phyloP scores from a whole-genome alignment of 2,113 vertebrate genomes.

The Irena cyanogastra region DNA sequence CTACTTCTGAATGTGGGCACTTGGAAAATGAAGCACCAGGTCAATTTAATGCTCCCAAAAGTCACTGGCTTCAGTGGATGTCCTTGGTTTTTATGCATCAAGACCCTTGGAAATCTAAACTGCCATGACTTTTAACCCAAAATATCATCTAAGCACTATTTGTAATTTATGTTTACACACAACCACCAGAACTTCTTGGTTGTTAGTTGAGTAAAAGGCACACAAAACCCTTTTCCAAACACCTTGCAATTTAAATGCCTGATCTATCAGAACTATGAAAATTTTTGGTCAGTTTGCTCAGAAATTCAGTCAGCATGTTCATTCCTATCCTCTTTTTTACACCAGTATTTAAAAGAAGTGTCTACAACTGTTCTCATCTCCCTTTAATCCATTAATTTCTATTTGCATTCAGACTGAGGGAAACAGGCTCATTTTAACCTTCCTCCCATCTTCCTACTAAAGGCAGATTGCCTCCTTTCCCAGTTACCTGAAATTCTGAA shows the following conservation, averaged over 20 bases:
- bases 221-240: neutral
- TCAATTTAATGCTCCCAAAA: neutral
- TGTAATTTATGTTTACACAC: neutral
- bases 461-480: neutral
- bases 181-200: neutral
- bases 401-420: neutral
- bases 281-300: neutral
- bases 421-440: neutral
- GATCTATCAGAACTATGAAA: neutral
- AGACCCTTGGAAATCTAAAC: neutral
- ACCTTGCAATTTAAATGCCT: neutral
- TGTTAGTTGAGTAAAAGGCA: neutral
- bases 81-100: neutral
- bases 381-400: neutral
- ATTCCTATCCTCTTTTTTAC: neutral
- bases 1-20: neutral
- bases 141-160: neutral
- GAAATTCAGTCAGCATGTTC: neutral
- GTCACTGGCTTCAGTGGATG: neutral
- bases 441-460: neutral
- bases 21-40: neutral
- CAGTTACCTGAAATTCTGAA: neutral
- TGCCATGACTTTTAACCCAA: neutral
- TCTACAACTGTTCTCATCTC: neutral
- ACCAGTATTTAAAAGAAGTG: neutral